Conservation (phyloP, 2,797 vertebrate species). For the Sorex maritimensis region DNA sequence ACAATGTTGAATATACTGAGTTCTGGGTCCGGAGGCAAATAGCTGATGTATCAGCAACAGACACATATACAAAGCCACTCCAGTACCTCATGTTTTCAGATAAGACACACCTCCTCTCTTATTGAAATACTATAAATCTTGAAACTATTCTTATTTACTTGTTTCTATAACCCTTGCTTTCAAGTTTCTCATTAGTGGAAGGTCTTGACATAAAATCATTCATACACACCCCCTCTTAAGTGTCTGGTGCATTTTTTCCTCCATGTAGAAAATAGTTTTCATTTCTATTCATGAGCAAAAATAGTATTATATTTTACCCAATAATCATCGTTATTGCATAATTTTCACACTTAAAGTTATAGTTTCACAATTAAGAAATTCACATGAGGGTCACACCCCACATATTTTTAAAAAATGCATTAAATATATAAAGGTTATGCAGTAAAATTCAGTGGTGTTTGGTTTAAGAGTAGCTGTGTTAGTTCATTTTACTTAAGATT, state of each 20-base stretch:
- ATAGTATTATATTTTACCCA: too few species aligned
- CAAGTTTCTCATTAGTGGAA: neutral
- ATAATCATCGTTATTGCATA: too few species aligned
- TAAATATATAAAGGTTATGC: too few species aligned
- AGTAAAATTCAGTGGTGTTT: neutral
- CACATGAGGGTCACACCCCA: too few species aligned
- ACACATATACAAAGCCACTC: neutral
- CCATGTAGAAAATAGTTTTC: neutral
- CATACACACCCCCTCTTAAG: neutral
- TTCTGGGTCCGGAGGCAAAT: neutral
- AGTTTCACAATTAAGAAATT: too few species aligned
- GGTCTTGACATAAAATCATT: neutral
- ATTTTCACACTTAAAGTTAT: too few species aligned
- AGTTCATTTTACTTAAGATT: rapidly evolving
- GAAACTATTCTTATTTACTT: neutral
- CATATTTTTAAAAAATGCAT: too few species aligned
- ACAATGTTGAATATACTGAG: neutral
- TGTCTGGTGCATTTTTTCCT: neutral
- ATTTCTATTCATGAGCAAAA: neutral
- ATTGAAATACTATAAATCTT: neutral
- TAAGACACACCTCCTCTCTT: neutral
- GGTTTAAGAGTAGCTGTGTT: neutral
- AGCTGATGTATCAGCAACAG: neutral
- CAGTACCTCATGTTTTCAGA: neutral
- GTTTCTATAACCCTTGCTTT: neutral